Conservation (phyloP, 2,113 vertebrate genomes). For the Cathartes aura region DNA sequence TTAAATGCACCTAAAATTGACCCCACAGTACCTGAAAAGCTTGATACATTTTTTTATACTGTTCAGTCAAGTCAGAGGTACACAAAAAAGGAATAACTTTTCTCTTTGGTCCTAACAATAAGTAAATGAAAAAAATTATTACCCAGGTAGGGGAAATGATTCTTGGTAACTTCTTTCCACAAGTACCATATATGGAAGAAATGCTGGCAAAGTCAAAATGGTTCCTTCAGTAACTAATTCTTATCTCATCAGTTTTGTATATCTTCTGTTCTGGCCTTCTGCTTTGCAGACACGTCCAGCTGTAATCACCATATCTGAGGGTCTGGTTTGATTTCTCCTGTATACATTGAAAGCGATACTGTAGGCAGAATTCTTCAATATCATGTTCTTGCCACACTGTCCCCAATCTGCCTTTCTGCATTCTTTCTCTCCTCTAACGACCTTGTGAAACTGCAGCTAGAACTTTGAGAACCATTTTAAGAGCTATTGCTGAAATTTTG, state of each 20-base stretch:
- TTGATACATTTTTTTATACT: conserved; percentile 48
- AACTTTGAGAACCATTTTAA: neutral
- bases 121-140: conserved; percentile 28
- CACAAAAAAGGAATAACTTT: conserved; percentile 38
- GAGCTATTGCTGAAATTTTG: neutral
- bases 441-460: neutral
- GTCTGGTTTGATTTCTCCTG: neutral
- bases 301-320: neutral
- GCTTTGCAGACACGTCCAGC: neutral
- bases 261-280: neutral
- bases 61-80: conserved; percentile 41
- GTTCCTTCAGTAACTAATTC: neutral
- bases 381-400: neutral
- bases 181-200: neutral
- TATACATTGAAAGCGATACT: neutral
- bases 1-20: conserved; percentile 42
- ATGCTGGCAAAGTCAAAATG: neutral
- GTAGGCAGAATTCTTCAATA: neutral
- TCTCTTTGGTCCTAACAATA: conserved; percentile 8
- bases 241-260: neutral
- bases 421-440: neutral
- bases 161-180: neutral
- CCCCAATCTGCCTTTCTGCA: neutral
- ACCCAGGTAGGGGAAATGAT: neutral
- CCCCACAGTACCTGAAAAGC: conserved; percentile 14